Evolutionary conservation across 1,140 invertebrate genomes (phyloP).

Genomic region (Procambarus virginalis): DNA sequence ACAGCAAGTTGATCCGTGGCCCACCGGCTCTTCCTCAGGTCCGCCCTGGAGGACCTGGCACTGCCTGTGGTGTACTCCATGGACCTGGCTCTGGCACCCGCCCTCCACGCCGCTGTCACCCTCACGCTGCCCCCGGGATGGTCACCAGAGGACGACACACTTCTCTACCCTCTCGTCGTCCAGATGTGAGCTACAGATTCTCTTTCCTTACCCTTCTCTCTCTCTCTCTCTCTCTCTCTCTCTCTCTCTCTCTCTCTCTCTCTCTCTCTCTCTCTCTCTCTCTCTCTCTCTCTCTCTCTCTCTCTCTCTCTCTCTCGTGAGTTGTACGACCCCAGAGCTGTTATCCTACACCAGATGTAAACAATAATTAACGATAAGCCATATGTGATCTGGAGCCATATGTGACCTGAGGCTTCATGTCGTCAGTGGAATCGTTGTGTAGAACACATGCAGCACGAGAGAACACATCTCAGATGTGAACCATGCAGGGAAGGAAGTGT

Average conservation of each 20-base stretch:
- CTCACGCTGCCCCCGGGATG: constrained; percentile 66
- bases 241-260: constrained; percentile 8
- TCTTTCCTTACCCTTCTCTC: background rate
- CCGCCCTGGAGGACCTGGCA: constrained; percentile 43
- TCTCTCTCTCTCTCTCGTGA: background rate
- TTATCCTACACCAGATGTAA: too few relatives aligned
- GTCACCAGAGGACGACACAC: constrained; percentile 36
- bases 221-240: constrained; percentile 2
- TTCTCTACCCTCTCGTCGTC: constrained; percentile 42
- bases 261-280: constrained; percentile 2
- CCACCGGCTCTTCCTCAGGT: background rate
- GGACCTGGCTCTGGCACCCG: constrained; percentile 48
- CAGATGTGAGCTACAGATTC: constrained; percentile 40
- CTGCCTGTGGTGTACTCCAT: constrained; percentile 34
- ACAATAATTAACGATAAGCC: too few relatives aligned
- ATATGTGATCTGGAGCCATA: background rate
- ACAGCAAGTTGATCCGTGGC: too few relatives aligned
- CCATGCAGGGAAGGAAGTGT: too few relatives aligned
- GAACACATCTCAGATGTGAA: too few relatives aligned
- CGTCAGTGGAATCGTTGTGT: too few relatives aligned
- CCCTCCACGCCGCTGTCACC: constrained; percentile 58
- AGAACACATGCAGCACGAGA: too few relatives aligned
- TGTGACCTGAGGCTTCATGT: too few relatives aligned
- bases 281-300: constrained; percentile 8
- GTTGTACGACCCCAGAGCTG: too few relatives aligned